These are phyloP conservation scores for Sigmodon hispidus DNA, from an alignment of 2,113 vertebrate genomes.

Conservation along the genomic window DNA sequence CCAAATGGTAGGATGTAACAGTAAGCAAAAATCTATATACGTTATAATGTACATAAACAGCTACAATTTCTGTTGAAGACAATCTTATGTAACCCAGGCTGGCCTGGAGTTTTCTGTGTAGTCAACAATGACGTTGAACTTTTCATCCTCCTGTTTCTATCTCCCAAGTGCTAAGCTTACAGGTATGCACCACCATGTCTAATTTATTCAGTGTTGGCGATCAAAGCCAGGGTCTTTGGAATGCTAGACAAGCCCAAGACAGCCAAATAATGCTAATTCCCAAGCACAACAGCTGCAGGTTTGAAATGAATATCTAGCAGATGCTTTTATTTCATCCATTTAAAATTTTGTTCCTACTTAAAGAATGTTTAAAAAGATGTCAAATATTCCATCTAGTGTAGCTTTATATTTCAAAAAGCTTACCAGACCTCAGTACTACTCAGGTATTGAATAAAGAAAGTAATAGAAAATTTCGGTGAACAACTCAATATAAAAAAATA, in stretches of 20 bases:
- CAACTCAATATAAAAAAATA: not conserved
- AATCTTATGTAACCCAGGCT: not conserved
- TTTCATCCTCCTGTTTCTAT: not conserved
- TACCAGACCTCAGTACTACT: not conserved
- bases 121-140: not conserved
- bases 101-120: not conserved
- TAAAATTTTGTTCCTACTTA: not conserved
- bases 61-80: not conserved
- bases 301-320: not conserved
- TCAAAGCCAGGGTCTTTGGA: not conserved
- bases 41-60: not conserved
- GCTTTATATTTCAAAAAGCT: not conserved
- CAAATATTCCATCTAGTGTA: not conserved
- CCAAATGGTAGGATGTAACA: not conserved
- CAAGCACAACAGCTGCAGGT: not conserved
- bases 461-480: not conserved
- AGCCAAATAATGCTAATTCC: not conserved
- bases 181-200: not conserved
- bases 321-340: not conserved
- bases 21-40: not conserved
- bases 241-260: not conserved
- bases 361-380: slow-evolving; percentile 35
- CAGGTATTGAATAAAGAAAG: not conserved
- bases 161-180: not conserved
- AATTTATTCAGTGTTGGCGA: not conserved